Evolutionary conservation across 2,888 invertebrate species (phyloP).

Genomic region (Agrypnus murinus): DNA sequence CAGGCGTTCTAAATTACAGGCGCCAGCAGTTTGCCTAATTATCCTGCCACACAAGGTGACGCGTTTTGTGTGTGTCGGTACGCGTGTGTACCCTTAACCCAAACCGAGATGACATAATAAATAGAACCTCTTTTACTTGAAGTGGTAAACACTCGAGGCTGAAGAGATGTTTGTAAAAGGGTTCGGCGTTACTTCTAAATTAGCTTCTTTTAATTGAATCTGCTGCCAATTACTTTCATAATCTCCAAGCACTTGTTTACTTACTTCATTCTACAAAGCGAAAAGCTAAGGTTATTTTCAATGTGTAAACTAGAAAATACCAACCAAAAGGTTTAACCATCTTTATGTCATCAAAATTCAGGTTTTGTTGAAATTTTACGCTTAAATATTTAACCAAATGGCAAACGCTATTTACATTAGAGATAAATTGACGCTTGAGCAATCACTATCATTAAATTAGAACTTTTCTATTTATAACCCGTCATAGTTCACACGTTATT

Average conservation of each 20-base stretch:
- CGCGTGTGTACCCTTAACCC: conserved; percentile 5
- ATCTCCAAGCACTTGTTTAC: conserved; percentile 22
- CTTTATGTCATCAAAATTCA: conserved; percentile 8
- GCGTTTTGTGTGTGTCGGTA: conserved; percentile 8
- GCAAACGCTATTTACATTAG: no score
- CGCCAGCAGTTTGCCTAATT: conserved; percentile 33
- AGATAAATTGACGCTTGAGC: no score
- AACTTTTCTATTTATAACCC: no score
- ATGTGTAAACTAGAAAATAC: neutral
- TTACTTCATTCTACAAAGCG: conserved; percentile 14
- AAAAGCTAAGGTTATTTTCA: conserved; percentile 3
- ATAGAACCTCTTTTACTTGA: conserved; percentile 26
- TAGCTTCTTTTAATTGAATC: conserved; percentile 29
- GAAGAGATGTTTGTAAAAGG: conserved; percentile 18
- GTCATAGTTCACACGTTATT: no score
- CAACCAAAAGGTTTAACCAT: neutral
- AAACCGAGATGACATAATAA: conserved; percentile 15
- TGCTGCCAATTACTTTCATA: conserved; percentile 22
- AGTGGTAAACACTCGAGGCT: conserved; percentile 11
- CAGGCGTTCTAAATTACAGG: conserved; percentile 35
- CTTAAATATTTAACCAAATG: neutral
- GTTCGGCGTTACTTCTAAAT: conserved; percentile 29
- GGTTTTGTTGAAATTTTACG: neutral
- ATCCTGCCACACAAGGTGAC: conserved; percentile 21
- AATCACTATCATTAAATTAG: no score